Evolutionary conservation across 2,797 vertebrate genomes (phyloP).

Genomic region (Falco peregrinus): DNA sequence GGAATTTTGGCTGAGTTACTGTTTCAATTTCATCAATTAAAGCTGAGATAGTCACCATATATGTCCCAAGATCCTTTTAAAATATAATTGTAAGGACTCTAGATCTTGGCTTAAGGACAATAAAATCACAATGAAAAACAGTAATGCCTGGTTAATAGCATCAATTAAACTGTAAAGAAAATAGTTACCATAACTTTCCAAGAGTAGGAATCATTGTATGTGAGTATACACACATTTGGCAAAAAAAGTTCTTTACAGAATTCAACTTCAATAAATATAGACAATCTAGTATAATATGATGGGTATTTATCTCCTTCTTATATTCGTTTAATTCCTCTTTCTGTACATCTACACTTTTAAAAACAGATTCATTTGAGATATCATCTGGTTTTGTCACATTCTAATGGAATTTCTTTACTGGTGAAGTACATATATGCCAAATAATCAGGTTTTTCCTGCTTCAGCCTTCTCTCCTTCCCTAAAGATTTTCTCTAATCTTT

Average conservation of each 20-base stretch:
- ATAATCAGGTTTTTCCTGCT: not conserved
- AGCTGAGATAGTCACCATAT: not conserved
- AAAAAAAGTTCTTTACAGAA: not conserved
- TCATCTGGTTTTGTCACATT: not conserved
- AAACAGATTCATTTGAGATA: not conserved
- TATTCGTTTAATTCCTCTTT: not conserved
- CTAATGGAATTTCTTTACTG: not conserved
- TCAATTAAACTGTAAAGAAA: not conserved
- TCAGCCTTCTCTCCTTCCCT: not conserved
- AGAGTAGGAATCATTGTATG: not conserved
- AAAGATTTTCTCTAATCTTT: not conserved
- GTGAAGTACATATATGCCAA: not conserved
- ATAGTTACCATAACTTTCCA: not conserved
- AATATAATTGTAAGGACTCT: not conserved
- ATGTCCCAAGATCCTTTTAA: not conserved
- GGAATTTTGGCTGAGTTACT: not conserved
- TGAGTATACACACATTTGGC: not conserved
- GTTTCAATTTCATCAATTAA: not conserved
- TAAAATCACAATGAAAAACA: not conserved
- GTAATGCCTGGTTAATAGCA: not conserved
- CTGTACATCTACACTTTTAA: not conserved
- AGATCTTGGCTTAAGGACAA: not conserved
- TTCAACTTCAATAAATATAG: not conserved
- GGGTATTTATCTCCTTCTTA: not conserved
- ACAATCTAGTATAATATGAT: not conserved